A percentile compares a stretch with the other conserved stretches of the same genome.
Evolutionary conservation across 2,797 vertebrate genomes (phyloP).

Genomic region (Xiphophorus birchmanni): DNA sequence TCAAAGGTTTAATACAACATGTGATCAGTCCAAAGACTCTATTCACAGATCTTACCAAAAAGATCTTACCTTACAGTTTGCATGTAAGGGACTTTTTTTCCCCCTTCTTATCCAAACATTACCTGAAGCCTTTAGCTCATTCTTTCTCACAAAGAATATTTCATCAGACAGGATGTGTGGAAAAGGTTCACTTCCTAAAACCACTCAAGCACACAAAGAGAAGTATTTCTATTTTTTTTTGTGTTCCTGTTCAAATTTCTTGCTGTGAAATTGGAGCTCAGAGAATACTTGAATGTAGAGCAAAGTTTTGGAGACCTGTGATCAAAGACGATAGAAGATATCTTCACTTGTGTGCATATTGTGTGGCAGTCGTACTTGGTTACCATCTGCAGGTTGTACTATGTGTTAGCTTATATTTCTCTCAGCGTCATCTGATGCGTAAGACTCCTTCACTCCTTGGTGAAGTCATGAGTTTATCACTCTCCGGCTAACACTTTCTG

Average conservation of each 20-base stretch:
- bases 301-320: not conserved
- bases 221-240: not conserved
- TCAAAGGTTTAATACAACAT: constrained; percentile 31
- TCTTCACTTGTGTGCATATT: not conserved
- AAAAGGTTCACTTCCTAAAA: constrained; percentile 48
- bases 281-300: not conserved
- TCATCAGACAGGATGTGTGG: constrained; percentile 51
- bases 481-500: not conserved
- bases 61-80: too few relatives aligned
- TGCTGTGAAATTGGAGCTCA: not conserved
- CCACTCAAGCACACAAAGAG: constrained; percentile 22
- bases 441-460: not conserved
- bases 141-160: constrained; percentile 34
- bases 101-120: constrained; percentile 66
- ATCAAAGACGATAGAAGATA: not conserved
- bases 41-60: too few relatives aligned
- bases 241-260: not conserved
- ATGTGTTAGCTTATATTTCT: not conserved
- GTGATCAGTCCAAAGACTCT: constrained; percentile 42
- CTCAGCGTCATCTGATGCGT: not conserved
- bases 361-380: not conserved
- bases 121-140: constrained; percentile 8
- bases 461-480: not conserved
- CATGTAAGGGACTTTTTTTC: constrained; percentile 44
- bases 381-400: not conserved